Percentiles rank a stretch among this genome's conserved stretches.
These are phyloP conservation scores for Sebastes nivosus DNA, from an alignment of 2,797 vertebrate genomes.

Conservation along the genomic window DNA sequence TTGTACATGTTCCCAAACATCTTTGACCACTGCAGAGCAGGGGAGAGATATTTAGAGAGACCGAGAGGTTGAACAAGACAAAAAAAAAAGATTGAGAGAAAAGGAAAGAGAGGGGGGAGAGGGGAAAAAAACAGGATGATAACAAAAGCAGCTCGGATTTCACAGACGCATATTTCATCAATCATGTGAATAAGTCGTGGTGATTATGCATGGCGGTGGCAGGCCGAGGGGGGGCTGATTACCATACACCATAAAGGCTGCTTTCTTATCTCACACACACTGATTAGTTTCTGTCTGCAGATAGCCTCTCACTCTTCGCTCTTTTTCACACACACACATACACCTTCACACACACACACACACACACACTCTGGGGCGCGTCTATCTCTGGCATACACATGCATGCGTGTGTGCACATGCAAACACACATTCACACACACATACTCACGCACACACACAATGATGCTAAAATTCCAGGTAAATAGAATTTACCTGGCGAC, in stretches of 20 bases:
- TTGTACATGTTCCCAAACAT: slow-evolving; percentile 78
- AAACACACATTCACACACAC: background rate
- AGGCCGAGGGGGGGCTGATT: slow-evolving; percentile 79
- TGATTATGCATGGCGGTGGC: slow-evolving; percentile 84
- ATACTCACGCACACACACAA: background rate
- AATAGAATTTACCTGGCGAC: slow-evolving; percentile 28
- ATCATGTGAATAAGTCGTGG: slow-evolving; percentile 84
- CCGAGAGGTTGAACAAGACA: slow-evolving; percentile 66
- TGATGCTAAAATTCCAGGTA: slow-evolving; percentile 35
- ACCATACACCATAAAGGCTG: slow-evolving; percentile 86
- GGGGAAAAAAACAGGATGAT: slow-evolving; percentile 72
- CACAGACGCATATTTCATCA: slow-evolving; percentile 86
- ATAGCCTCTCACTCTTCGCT: slow-evolving; percentile 74
- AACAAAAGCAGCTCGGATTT: slow-evolving; percentile 81
- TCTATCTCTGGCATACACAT: slow-evolving; percentile 14
- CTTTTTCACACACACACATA: slow-evolving; percentile 39
- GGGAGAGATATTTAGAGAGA: slow-evolving; percentile 53
- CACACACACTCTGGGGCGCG: slow-evolving; percentile 12
- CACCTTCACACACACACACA: slow-evolving; percentile 25
- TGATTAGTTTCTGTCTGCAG: slow-evolving; percentile 85
- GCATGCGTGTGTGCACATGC: slow-evolving; percentile 16
- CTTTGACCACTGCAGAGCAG: slow-evolving; percentile 64
- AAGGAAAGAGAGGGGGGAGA: slow-evolving; percentile 49
- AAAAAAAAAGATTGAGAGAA: slow-evolving; percentile 65
- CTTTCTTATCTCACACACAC: slow-evolving; percentile 83